Conservation (phyloP, 2,797 vertebrate species). For the Peromyscus attwateri region DNA sequence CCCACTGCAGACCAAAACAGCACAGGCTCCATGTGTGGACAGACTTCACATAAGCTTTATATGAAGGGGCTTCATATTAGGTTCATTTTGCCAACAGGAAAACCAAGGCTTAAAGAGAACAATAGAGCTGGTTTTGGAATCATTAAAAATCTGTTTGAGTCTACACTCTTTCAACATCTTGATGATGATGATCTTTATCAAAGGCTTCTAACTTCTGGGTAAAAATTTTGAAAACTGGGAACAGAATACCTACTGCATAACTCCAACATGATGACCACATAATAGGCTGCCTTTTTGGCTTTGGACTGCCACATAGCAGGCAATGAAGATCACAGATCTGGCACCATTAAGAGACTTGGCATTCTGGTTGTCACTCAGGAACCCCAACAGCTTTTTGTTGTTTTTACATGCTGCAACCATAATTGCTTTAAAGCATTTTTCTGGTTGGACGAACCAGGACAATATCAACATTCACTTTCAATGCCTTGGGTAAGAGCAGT, state of each 20-base stretch:
- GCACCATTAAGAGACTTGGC: neutral
- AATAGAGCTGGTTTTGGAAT: neutral
- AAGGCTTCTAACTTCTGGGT: neutral
- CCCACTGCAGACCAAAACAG: neutral
- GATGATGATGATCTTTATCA: neutral
- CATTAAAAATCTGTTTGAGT: neutral
- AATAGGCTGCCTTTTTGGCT: too few relatives aligned
- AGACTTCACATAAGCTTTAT: neutral
- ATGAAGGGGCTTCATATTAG: neutral
- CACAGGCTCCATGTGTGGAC: fast-evolving
- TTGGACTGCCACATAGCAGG: neutral
- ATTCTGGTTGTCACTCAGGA: neutral
- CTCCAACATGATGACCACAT: neutral
- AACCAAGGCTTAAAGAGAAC: neutral
- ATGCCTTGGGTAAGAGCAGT: neutral
- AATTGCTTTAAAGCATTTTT: neutral
- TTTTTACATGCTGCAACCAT: neutral
- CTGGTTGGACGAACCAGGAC: neutral
- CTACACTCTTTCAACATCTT: neutral
- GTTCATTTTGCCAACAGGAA: neutral
- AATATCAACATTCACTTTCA: neutral
- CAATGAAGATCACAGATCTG: neutral
- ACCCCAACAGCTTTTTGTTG: neutral
- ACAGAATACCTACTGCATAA: neutral
- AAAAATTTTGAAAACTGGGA: neutral